These are phyloP conservation scores for Halesus radiatus DNA, from an alignment of 1,140 invertebrate genomes.

Conservation along the genomic window DNA sequence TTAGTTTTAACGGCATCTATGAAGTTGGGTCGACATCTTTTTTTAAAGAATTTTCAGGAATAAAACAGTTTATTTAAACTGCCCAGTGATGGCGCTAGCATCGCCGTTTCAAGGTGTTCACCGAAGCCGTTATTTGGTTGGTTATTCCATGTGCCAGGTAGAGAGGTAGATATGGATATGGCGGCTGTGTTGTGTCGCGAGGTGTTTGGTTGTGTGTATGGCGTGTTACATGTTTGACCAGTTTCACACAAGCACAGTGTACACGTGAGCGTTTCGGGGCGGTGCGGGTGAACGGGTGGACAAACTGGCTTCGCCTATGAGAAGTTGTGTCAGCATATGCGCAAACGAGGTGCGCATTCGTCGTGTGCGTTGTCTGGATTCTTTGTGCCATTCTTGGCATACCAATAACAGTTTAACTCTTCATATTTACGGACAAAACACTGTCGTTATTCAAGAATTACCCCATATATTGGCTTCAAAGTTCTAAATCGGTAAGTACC, in stretches of 20 bases:
- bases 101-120: conserved; percentile 27
- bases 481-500: conserved; percentile 78
- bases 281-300: conserved; percentile 59
- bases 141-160: conserved; percentile 39
- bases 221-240: conserved; percentile 47
- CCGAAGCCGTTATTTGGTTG: conserved; percentile 27
- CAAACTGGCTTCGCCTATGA: conserved; percentile 71
- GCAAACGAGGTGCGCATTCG: conserved; percentile 85
- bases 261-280: conserved; percentile 60
- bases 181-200: conserved; percentile 10
- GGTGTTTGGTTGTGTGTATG: conserved; percentile 45
- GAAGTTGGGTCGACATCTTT: background rate
- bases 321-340: conserved; percentile 81
- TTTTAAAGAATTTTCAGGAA: background rate
- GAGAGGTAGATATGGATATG: background rate
- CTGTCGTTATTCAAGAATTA: conserved; percentile 47
- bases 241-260: conserved; percentile 43
- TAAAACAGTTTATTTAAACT: background rate
- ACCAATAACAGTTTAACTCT: conserved; percentile 88
- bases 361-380: conserved; percentile 92
- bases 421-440: conserved; percentile 74
- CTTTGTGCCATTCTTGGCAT: conserved; percentile 95
- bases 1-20: background rate
- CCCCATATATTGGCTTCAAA: conserved; percentile 64
- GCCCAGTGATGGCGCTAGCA: background rate